Conservation (phyloP, 2,113 vertebrate genomes). For the Hemicordylus capensis region DNA sequence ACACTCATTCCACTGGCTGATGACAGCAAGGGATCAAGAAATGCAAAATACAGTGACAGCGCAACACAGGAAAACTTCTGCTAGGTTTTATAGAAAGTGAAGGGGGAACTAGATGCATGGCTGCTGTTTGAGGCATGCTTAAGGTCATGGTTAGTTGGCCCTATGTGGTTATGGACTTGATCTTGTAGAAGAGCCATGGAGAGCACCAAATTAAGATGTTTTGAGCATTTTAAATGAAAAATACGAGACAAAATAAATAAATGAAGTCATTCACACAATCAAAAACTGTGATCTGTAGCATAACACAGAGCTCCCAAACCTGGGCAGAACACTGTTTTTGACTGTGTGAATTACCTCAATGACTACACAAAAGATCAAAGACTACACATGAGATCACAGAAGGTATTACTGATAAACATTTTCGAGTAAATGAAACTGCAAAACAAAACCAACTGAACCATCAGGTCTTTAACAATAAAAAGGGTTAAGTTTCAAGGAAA, state of each 20-base stretch:
- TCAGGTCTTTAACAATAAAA: background rate
- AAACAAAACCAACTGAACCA: fast-evolving
- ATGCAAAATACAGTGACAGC: background rate
- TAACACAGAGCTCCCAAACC: too few species aligned
- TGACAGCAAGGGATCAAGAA: too few species aligned
- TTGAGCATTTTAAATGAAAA: background rate
- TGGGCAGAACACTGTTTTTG: too few species aligned
- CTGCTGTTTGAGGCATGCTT: background rate
- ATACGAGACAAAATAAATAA: background rate
- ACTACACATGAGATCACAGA: too few species aligned
- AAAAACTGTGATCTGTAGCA: too few species aligned
- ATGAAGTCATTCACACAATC: too few species aligned
- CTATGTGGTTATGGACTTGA: background rate
- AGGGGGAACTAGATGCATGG: background rate
- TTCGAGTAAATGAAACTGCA: background rate
- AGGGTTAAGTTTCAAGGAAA: background rate
- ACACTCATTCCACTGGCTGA: background rate
- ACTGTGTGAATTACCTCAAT: too few species aligned
- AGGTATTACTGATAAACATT: too few species aligned
- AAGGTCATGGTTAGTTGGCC: background rate
- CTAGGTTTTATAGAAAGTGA: background rate
- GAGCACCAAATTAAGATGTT: background rate
- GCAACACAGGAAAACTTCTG: background rate
- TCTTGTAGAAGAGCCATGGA: too few species aligned
- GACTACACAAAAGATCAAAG: too few species aligned